Base-by-base conservation (phyloP, 53 echinoderm and acorn worm species). In the Holothuria scabra region DNA sequence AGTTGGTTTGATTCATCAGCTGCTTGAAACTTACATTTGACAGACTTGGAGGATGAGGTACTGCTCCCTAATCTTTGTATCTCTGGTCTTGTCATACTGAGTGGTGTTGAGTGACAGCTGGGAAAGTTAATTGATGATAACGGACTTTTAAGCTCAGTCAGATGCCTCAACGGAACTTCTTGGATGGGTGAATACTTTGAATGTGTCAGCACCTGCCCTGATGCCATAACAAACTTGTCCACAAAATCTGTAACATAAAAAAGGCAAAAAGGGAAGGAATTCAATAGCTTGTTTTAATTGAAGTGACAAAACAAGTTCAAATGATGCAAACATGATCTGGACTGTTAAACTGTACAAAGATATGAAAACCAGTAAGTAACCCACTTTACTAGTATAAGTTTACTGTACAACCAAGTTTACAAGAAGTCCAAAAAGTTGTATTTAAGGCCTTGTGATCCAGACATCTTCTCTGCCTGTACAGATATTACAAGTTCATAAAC, bases 41-140 rank as follows among this genome's bases (percentile, higher is more conserved):
- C 44, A 23, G 88, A 88, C 52, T 84, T 88, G 25, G 83, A 74
- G 34, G 83, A 83, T 2, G 88, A 88, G 44, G 83, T 88, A 83
- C 83, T 88, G 20, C 88, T 88, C 14, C 83, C 88, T 56, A 88
- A 76, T 80, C 88, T 63, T 76, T 84, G 88, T 8, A 88, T 64
- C 33, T 71, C 67, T 59, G 78, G 88, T 65, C 83, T 64, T 29
- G 59, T 41, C 33, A 66, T 83, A 66, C 65, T 83, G 59, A 82
- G 88, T 64, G 88, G 72, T 4, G 67, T 76, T 12, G 79, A 84
- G 3, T 70, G 84, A 32, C 59, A 33, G 32, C 26, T n/a, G 4
- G 79, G 31, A n/a, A 79, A 79, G 23, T 33, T 32, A 21, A 56
- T 30, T 56, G 48, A 22, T 21, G 57, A 58, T n/a, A 79, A 32